Conservation (phyloP, 30 jellyfish, hydroid and myxozoan genomes). For the Sanderia malayensis region DNA sequence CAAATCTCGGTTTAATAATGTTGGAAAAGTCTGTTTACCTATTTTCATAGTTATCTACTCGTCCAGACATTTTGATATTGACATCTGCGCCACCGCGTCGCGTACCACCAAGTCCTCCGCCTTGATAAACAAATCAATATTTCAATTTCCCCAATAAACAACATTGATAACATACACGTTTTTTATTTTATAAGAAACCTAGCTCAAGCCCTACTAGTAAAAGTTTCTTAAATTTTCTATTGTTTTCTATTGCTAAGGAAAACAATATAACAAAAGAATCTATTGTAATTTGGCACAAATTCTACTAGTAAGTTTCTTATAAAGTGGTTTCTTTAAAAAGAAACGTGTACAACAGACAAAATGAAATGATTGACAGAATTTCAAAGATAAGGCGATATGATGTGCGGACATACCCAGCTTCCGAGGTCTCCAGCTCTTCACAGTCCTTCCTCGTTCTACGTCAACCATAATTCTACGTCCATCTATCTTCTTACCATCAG, state of each 20-base stretch:
- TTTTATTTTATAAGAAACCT: too few relatives aligned
- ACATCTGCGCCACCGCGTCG: constrained; percentile 94
- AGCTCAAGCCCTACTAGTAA: too few relatives aligned
- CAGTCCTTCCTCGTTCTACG: constrained; percentile 98
- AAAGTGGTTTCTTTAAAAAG: too few relatives aligned
- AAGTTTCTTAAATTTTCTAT: too few relatives aligned
- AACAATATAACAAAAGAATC: too few relatives aligned
- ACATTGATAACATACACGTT: too few relatives aligned
- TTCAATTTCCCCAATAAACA: neutral
- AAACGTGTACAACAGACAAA: neutral
- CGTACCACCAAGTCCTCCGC: constrained; percentile 99
- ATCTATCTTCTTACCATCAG: constrained; percentile 97
- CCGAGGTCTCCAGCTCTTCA: constrained; percentile 95
- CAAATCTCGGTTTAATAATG: too few relatives aligned
- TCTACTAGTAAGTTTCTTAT: too few relatives aligned
- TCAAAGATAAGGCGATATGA: too few relatives aligned
- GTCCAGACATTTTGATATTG: constrained; percentile 81
- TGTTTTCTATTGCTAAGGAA: too few relatives aligned
- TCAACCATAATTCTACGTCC: constrained; percentile 93
- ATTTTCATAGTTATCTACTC: constrained; percentile 79
- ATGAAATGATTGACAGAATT: neutral
- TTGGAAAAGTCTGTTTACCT: too few relatives aligned
- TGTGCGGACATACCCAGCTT: constrained; percentile 86
- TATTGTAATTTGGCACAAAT: too few relatives aligned
- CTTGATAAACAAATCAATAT: constrained; percentile 13